Conservation (phyloP, 2,113 vertebrate species). For the Calypte anna region DNA sequence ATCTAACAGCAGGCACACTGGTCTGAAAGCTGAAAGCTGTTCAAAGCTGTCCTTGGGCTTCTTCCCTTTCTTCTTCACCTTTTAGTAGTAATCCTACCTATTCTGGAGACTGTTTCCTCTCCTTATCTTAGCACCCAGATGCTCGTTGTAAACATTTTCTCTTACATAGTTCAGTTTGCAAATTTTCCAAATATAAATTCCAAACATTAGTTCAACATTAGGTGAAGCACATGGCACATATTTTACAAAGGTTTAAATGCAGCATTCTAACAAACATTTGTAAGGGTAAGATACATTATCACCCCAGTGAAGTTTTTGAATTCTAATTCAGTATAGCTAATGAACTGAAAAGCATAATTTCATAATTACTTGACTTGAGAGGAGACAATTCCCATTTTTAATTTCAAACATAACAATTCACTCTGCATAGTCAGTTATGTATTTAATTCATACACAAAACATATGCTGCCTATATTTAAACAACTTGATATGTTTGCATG, state of each 20-base stretch:
- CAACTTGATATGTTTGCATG: not conserved
- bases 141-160: not conserved
- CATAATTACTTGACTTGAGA: not conserved
- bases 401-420: not conserved
- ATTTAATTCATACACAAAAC: not conserved
- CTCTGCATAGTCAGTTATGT: not conserved
- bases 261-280: not conserved
- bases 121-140: not conserved
- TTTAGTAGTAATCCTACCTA: not conserved
- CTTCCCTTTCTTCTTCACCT: not conserved
- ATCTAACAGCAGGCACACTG: slow-evolving; percentile 2
- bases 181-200: not conserved
- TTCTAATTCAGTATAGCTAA: slow-evolving; percentile 16
- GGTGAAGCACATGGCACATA: not conserved
- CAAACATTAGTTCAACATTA: not conserved
- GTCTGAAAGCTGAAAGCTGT: slow-evolving; percentile 1
- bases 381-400: not conserved
- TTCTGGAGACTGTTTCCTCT: not conserved
- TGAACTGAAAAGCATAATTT: slow-evolving; percentile 20
- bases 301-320: slow-evolving; percentile 35
- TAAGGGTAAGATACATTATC: not conserved
- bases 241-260: not conserved
- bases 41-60: slow-evolving; percentile 1
- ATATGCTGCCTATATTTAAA: not conserved
- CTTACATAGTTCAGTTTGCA: not conserved